Evolutionary conservation across 2,797 vertebrate genomes (phyloP).

Genomic region (Hemitrygon akajei): DNA sequence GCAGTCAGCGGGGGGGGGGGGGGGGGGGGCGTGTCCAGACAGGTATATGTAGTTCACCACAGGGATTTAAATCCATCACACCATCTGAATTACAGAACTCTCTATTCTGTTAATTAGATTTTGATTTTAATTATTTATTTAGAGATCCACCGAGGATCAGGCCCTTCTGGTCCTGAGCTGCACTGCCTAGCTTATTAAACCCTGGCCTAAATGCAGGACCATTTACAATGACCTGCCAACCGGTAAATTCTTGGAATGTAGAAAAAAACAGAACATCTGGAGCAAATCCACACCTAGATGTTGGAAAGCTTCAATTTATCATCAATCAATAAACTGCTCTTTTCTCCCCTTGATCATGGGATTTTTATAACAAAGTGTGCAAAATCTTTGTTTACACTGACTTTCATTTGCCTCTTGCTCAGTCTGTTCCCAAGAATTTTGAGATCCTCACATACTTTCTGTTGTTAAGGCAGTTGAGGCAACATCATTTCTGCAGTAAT

Average conservation of each 20-base stretch:
- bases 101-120: neutral
- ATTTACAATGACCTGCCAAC: too few relatives aligned
- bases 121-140: too few relatives aligned
- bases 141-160: too few relatives aligned
- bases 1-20: too few relatives aligned
- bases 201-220: too few relatives aligned
- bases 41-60: too few relatives aligned
- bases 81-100: neutral
- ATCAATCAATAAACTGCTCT: neutral
- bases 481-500: neutral
- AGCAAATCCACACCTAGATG: too few relatives aligned
- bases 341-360: neutral
- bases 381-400: neutral
- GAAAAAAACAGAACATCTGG: too few relatives aligned
- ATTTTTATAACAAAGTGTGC: neutral
- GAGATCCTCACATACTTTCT: neutral
- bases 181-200: too few relatives aligned
- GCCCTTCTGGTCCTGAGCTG: too few relatives aligned
- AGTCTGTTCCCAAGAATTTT: neutral
- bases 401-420: neutral
- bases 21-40: too few relatives aligned
- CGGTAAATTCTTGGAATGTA: too few relatives aligned
- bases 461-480: neutral
- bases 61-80: neutral
- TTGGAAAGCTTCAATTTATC: neutral